Conservation (phyloP, 2,113 vertebrate species). For the Rhinogobius similis region DNA sequence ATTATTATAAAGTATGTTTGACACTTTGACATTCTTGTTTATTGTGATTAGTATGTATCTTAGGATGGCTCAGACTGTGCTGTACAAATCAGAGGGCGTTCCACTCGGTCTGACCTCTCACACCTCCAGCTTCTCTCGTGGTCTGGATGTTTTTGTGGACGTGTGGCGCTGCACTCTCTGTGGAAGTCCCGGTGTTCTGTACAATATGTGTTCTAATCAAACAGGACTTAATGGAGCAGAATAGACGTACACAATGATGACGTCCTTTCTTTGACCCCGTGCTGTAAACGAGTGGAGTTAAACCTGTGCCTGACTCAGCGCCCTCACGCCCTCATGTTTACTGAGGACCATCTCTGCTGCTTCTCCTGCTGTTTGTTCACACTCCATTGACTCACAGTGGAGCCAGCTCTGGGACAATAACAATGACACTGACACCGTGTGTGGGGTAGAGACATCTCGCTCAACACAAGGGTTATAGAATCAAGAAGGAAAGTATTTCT, state of each 20-base stretch:
- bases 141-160: too few relatives aligned
- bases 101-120: too few relatives aligned
- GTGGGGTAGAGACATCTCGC: not conserved
- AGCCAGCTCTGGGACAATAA: constrained; percentile 17
- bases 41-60: too few relatives aligned
- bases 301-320: constrained; percentile 2
- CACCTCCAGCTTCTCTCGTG: too few relatives aligned
- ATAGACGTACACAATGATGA: not conserved
- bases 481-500: not conserved
- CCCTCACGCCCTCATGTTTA: constrained; percentile 45
- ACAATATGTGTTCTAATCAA: not conserved
- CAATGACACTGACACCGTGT: not conserved
- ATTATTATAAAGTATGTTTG: too few relatives aligned
- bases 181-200: too few relatives aligned
- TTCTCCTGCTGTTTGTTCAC: constrained; percentile 52
- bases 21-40: too few relatives aligned
- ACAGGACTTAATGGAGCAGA: not conserved
- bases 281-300: constrained; percentile 10
- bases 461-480: not conserved
- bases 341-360: constrained; percentile 42
- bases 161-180: too few relatives aligned
- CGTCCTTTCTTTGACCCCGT: constrained; percentile 9
- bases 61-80: too few relatives aligned
- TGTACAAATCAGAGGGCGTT: too few relatives aligned
- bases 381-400: constrained; percentile 46